Evolutionary conservation across 2,113 vertebrate species (phyloP).

Genomic region (Numida meleagris): DNA sequence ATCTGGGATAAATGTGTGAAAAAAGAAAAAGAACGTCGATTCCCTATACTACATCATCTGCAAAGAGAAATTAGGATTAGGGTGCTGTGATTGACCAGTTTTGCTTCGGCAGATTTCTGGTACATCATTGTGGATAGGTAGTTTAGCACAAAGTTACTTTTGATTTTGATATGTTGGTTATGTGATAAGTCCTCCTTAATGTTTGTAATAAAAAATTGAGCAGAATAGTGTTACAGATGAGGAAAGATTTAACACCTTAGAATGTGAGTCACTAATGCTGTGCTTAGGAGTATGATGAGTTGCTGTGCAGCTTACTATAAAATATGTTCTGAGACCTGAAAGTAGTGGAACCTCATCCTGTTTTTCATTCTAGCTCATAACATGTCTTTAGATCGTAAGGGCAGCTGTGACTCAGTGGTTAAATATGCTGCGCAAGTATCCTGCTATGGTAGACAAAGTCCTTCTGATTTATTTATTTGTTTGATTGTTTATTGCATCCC

Average conservation of each 20-base stretch:
- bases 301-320: not conserved
- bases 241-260: not conserved
- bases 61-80: not conserved
- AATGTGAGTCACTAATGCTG: accelerated
- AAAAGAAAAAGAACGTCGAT: too few relatives aligned
- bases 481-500: not conserved
- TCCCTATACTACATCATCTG: not conserved
- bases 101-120: not conserved
- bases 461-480: not conserved
- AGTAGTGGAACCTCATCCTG: not conserved
- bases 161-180: not conserved
- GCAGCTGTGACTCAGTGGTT: not conserved
- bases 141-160: not conserved
- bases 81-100: not conserved
- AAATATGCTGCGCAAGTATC: not conserved
- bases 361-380: not conserved
- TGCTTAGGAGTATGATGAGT: not conserved
- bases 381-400: not conserved
- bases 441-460: not conserved
- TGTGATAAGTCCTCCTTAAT: not conserved
- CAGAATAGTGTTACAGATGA: not conserved
- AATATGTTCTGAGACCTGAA: not conserved
- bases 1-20: not conserved
- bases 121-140: not conserved
- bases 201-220: not conserved